phyloP scores from a whole-genome alignment of 2,888 invertebrate species.

The Auanema freiburgensis region DNA sequence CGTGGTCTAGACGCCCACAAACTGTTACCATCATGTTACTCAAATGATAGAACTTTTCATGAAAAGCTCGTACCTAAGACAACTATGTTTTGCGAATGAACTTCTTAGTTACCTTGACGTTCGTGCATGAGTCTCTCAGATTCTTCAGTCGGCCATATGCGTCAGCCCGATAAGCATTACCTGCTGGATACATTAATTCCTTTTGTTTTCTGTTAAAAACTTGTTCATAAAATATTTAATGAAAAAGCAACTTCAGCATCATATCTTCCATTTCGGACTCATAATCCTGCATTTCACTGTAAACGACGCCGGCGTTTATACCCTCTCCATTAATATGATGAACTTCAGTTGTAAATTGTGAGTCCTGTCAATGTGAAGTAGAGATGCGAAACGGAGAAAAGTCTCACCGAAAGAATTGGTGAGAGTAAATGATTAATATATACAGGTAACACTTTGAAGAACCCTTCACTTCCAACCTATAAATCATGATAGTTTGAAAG shows the following conservation, averaged over 20 bases:
- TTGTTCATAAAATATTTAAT: not conserved
- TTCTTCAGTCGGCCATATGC: slow-evolving; percentile 85
- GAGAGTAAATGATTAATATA: slow-evolving; percentile 86
- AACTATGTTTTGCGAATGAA: not conserved
- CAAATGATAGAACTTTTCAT: slow-evolving; percentile 83
- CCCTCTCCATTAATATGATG: slow-evolving; percentile 87
- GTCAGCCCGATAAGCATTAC: slow-evolving; percentile 81
- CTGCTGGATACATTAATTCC: slow-evolving; percentile 73
- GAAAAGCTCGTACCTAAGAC: slow-evolving; percentile 73
- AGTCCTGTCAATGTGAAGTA: slow-evolving; percentile 74
- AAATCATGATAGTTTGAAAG: not conserved
- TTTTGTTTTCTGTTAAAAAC: slow-evolving; percentile 27
- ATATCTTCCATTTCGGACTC: slow-evolving; percentile 62
- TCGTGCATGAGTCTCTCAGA: slow-evolving; percentile 79
- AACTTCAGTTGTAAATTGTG: slow-evolving; percentile 84
- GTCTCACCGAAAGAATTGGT: slow-evolving; percentile 75
- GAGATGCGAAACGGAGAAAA: slow-evolving; percentile 8
- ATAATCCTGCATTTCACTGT: slow-evolving; percentile 81
- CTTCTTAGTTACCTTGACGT: slow-evolving; percentile 74
- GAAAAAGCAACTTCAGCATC: slow-evolving; percentile 31
- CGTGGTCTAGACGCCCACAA: slow-evolving; percentile 74
- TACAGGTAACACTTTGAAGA: slow-evolving; percentile 83
- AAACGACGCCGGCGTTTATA: slow-evolving; percentile 89
- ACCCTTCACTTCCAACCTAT: slow-evolving; percentile 78
- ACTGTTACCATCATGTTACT: slow-evolving; percentile 84